Base-by-base conservation (phyloP, 1,140 invertebrate species). In the Magallana ariakensis region DNA sequence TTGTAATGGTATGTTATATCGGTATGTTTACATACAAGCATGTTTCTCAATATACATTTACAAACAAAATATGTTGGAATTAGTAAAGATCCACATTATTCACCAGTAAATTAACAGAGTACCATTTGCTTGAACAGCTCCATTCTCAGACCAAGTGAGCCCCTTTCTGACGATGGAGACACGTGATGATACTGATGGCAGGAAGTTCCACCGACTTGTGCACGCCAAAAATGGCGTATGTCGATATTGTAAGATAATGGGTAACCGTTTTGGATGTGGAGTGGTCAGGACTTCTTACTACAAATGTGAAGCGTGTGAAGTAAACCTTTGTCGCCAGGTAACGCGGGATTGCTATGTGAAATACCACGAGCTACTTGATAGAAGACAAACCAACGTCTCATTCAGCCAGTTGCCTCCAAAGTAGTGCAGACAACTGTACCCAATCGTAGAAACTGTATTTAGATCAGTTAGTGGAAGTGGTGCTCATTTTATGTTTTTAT, bases 251-350 rank as follows among this genome's bases (percentile, higher is more conserved):
- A 84, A 60, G 26, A 19, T 58, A 60, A 33, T n/a, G n/a, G 82
- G 82, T 26, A 57, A 56, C 55, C 53, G 55, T 15, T 84, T 84
- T 55, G 70, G 62, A 15, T 85, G 80, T 60, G 87, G 87, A 55
- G 57, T 84, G 15, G 84, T 80, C 26, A 88, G 56, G n/a, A 86
- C 83, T 62, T 60, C 87, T 11, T 88, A 88, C 57, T 88, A 86
- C 56, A 88, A 88, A 53, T 88, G 87, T 84, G 80, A 84, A 22
- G 53, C 82, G 10, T 88, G 87, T 55, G 60, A 88, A 80, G 81
- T 86, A 1, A 62, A 66, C 15, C 62, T 88, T 10, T 88, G 87
- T 58, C 54, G 87, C 33, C 80, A 82, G 33, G 80, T 75, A 22
- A 75, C 82, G 15, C 80, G 87, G 4, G 87, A 88, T 53, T 88